Conservation (phyloP, 2,797 vertebrate genomes). For the Australoheros facetus region DNA sequence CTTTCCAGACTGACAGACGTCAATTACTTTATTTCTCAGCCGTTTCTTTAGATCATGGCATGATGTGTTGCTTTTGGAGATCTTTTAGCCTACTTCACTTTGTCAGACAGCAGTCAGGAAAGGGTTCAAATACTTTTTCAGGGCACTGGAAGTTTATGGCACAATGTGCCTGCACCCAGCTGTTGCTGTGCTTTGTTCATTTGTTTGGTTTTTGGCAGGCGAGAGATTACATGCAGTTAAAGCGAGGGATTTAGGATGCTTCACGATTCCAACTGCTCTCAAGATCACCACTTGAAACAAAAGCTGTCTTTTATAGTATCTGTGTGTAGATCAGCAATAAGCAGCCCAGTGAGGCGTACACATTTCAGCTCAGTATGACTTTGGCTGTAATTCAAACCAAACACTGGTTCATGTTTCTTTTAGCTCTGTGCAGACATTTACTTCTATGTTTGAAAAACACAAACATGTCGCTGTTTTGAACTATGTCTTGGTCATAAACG, state of each 20-base stretch:
- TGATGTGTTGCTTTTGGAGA: neutral
- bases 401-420: constrained; percentile 28
- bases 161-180: constrained; percentile 11
- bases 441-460: constrained; percentile 14
- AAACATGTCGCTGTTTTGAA: constrained; percentile 26
- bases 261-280: constrained; percentile 13
- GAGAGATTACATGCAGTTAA: constrained; percentile 37
- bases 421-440: constrained; percentile 3
- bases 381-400: constrained; percentile 54
- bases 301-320: constrained; percentile 39
- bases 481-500: constrained; percentile 21
- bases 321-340: constrained; percentile 46
- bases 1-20: neutral
- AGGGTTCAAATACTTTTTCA: neutral
- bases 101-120: neutral
- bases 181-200: constrained; percentile 24
- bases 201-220: constrained; percentile 32
- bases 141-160: neutral
- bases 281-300: constrained; percentile 37
- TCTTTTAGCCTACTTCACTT: neutral
- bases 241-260: constrained; percentile 46
- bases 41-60: neutral
- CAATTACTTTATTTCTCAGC: neutral
- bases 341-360: constrained; percentile 24
- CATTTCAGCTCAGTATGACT: constrained; percentile 39